Evolutionary conservation across 2,888 invertebrate genomes (phyloP), one percentile per base, ranked within the genome.

Genomic region (Cephonodes hylas): DNA sequence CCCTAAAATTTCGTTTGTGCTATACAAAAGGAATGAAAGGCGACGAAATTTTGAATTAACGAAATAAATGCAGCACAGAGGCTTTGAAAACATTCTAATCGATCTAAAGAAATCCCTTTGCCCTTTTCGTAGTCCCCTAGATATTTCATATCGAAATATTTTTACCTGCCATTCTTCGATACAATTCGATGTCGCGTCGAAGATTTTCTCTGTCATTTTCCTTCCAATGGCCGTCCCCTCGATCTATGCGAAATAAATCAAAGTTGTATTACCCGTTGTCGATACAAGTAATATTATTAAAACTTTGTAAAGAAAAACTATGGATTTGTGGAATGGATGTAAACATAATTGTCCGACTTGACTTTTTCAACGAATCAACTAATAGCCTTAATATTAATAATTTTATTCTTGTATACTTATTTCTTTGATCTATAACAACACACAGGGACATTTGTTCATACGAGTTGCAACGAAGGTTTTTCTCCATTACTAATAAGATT

Each of bases 141-240:
- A 31, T n/a, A 31, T 53, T 31, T 53, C 27, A 31, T 31, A 18
- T 27, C 4, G n/a, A 27, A 53, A 42, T 58, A 42, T 27, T 45
- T 75, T 73, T 76, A 91, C 91, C 91, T 68, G 86, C 77, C 74
- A 88, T 84, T 65, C 81, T 83, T 73, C 79, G 83, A 66, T 88
- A 88, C 57, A 76, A 64, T 67, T 77, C 78, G 64, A 88, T 83
- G 74, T 89, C 88, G 62, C 83, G 81, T 67, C 81, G 78, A 57
- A 86, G 76, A 64, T 81, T 83, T 67, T 85, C 83, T 75, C 74
- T 82, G 60, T 82, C 84, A 65, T 76, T 79, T 74, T 82, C 85
- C 68, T 88, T 90, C 88, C 89, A 88, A 27, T 83, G 84, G 42
- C 91, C 89, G 68, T 88, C 86, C 53, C 91, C 90, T 76, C 82